Evolutionary conservation across 2,888 invertebrate genomes (phyloP), one percentile per base, ranked within the genome.

Genomic region (Drosophila dives): DNA sequence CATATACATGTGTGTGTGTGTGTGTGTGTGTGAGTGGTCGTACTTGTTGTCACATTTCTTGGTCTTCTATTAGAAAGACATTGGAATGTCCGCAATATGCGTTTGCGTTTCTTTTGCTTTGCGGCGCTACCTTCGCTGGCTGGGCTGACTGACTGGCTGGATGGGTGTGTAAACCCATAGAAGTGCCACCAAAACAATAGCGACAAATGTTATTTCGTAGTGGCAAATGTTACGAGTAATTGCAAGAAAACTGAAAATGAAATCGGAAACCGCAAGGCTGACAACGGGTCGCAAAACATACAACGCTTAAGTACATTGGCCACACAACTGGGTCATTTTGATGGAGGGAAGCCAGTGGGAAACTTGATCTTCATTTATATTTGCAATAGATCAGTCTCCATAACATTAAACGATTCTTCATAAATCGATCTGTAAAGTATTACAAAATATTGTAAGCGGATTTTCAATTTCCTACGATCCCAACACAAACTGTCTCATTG

Each of bases 11-110:
- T 12, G 38, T 20, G 33, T 32, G 34, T 49, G 42, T 48, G n/a
- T 26, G 23, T n/a, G 23, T 33, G 12, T n/a, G 3, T 32, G 34
- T n/a, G n/a, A 6, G 15, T 55, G 34, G 32, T 45, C 36, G 66
- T 77, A 62, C 50, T 73, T 80, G 65, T 77, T 73, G 63, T 64
- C 59, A 75, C 77, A 87, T 85, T 87, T 85, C 83, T 89, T 89
- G 82, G 87, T 89, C 83, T 87, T 87, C 73, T 87, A 89, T 89
- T 84, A 89, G 83, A 85, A 89, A 87, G 86, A 85, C 86, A 87
- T 89, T 85, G 86, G 78, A 71, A 79, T 72, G 83, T 45, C 48
- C 62, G 67, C 53, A 49, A 29, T 29, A 55, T 36, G 34, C 53
- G 51, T 63, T 60, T 36, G 34, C 53, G 51, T 65, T 60, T 62